A percentile compares a stretch with the other conserved stretches of the same genome.
phyloP scores from a whole-genome alignment of 2,113 vertebrate genomes.

The Lampris incognitus region DNA sequence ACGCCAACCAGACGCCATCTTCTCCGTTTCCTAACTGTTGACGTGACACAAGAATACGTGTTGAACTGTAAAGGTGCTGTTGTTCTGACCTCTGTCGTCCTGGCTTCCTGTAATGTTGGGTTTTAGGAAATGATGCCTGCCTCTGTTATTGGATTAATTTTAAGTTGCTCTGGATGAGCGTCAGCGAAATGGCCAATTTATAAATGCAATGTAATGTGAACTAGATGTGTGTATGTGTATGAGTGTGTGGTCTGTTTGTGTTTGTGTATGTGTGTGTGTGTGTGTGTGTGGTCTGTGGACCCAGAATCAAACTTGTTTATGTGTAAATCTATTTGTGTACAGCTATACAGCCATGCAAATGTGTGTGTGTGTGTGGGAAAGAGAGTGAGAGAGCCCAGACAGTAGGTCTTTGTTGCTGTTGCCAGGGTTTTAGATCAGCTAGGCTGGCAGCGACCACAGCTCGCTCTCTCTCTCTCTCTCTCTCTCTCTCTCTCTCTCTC shows the following conservation, averaged over 20 bases:
- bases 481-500: neutral
- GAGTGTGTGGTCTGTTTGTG: slow-evolving; percentile 8
- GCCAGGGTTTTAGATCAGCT: slow-evolving; percentile 60
- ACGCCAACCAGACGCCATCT: too few species aligned
- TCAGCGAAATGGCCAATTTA: too few species aligned
- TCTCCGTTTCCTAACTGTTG: too few species aligned
- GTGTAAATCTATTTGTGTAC: too few species aligned
- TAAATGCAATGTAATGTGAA: too few species aligned
- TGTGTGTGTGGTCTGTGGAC: neutral
- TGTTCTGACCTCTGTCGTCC: too few species aligned
- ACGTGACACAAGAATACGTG: too few species aligned
- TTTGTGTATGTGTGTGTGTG: slow-evolving; percentile 28
- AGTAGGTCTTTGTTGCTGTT: slow-evolving; percentile 67
- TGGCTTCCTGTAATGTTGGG: too few species aligned
- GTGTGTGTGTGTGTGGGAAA: slow-evolving; percentile 31
- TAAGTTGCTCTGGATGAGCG: neutral
- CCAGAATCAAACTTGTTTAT: too few species aligned
- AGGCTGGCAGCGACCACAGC: slow-evolving; percentile 46
- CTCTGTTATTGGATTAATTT: neutral
- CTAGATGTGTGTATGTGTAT: neutral
- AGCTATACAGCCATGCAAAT: neutral
- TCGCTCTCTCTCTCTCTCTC: slow-evolving; percentile 51
- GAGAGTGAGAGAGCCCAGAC: slow-evolving; percentile 35
- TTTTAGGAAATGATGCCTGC: neutral
- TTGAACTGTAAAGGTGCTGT: too few species aligned